Evolutionary conservation across 2,113 vertebrate species (phyloP).

Genomic region (Dipodomys merriami): DNA sequence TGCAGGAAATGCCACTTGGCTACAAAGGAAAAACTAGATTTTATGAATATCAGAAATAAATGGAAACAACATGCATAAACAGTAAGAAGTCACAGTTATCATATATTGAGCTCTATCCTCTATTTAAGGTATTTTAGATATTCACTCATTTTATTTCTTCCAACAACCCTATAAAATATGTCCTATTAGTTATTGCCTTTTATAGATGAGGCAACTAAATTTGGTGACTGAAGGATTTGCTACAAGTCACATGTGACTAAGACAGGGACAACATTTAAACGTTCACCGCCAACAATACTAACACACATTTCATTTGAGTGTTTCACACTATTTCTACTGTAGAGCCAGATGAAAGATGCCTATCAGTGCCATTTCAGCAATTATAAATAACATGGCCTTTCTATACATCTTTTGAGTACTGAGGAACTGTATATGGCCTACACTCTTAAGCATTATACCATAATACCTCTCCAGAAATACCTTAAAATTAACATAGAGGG

Average conservation of each 20-base stretch:
- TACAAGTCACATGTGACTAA: background rate
- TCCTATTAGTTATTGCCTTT: background rate
- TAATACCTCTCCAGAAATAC: background rate
- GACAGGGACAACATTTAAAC: background rate
- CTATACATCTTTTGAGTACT: too few relatives aligned
- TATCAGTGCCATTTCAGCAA: too few relatives aligned
- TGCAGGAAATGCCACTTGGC: background rate
- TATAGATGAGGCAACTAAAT: background rate
- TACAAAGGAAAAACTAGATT: constrained; percentile 6
- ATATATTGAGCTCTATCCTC: background rate
- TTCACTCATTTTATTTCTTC: background rate
- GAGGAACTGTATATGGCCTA: background rate
- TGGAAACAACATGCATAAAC: background rate
- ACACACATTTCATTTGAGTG: too few relatives aligned
- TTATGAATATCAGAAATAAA: background rate
- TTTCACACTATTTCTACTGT: too few relatives aligned
- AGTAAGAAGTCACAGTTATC: background rate
- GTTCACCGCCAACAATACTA: too few relatives aligned
- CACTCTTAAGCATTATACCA: background rate
- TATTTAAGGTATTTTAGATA: background rate
- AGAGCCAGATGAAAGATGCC: too few relatives aligned
- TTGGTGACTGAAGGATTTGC: background rate
- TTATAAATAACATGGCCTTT: too few relatives aligned
- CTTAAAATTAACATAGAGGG: background rate
- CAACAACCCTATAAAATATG: background rate